A percentile compares a stretch with the other conserved stretches of the same genome.
These are phyloP conservation scores for Dinocampus coccinellae DNA, from an alignment of 2,888 invertebrate species.

Conservation along the genomic window DNA sequence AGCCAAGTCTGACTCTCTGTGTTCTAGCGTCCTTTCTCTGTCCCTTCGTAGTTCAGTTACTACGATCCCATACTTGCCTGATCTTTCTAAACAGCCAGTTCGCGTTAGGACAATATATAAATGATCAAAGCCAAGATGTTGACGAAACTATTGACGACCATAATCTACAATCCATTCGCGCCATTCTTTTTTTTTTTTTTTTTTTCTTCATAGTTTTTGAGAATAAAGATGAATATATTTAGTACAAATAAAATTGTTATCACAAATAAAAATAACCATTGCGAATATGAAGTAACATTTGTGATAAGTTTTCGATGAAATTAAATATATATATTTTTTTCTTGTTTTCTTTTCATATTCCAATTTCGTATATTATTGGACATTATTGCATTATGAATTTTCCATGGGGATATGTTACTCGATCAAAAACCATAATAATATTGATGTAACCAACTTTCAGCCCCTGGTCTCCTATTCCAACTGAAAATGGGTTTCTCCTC, in stretches of 20 bases:
- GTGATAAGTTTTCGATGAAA: too few relatives aligned
- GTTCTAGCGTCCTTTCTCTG: slow-evolving; percentile 37
- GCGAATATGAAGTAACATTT: too few relatives aligned
- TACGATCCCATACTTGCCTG: slow-evolving; percentile 58
- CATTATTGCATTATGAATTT: too few relatives aligned
- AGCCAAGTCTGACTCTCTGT: slow-evolving; percentile 25
- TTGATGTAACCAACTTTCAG: slow-evolving; percentile 49
- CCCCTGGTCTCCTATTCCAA: slow-evolving; percentile 61
- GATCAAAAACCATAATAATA: background rate
- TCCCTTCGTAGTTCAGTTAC: slow-evolving; percentile 50
- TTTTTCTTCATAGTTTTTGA: too few relatives aligned
- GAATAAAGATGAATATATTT: too few relatives aligned
- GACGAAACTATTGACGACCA: slow-evolving; percentile 37
- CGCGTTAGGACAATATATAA: slow-evolving; percentile 48
- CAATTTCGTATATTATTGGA: too few relatives aligned
- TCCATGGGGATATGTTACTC: background rate
- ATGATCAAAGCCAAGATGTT: background rate
- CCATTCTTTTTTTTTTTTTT: slow-evolving; percentile 6
- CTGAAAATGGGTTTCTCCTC: slow-evolving; percentile 66
- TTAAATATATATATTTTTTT: too few relatives aligned
- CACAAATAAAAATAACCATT: too few relatives aligned
- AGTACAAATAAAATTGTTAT: too few relatives aligned
- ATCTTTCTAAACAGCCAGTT: slow-evolving; percentile 62
- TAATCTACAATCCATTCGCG: slow-evolving; percentile 49
- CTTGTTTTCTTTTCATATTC: too few relatives aligned